Evolutionary conservation across 2,113 vertebrate species (phyloP).

Genomic region (Dasyornis broadbenti): DNA sequence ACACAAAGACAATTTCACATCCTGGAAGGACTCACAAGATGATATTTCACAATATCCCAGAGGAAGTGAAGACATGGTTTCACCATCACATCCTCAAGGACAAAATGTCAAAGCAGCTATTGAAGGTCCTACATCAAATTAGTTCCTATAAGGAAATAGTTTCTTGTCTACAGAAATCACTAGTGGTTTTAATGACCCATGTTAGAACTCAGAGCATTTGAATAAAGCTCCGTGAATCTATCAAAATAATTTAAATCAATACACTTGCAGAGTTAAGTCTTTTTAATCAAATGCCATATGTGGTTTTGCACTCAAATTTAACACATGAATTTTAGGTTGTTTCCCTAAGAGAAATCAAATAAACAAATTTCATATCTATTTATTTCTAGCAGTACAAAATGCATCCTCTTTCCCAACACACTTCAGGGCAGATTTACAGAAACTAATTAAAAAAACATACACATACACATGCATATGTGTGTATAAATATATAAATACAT

Average conservation of each 20-base stretch:
- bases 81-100: background rate
- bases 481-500: too few species aligned
- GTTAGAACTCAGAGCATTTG: slow-evolving; percentile 3
- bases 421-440: background rate
- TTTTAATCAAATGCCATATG: slow-evolving; percentile 28
- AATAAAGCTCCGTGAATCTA: background rate
- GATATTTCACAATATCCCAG: background rate
- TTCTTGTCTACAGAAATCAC: background rate
- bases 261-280: background rate
- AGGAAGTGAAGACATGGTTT: background rate
- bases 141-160: background rate
- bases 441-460: background rate
- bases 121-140: background rate
- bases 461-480: rapidly evolving
- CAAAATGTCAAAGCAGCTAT: background rate
- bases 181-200: background rate
- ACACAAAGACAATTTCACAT: background rate
- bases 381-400: slow-evolving; percentile 29
- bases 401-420: background rate
- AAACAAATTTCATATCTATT: background rate
- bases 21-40: background rate
- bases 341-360: background rate
- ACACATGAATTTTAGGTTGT: background rate
- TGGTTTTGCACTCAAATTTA: background rate
- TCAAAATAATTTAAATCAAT: background rate